Conservation (phyloP, 2,888 invertebrate genomes). For the Sesia apiformis region DNA sequence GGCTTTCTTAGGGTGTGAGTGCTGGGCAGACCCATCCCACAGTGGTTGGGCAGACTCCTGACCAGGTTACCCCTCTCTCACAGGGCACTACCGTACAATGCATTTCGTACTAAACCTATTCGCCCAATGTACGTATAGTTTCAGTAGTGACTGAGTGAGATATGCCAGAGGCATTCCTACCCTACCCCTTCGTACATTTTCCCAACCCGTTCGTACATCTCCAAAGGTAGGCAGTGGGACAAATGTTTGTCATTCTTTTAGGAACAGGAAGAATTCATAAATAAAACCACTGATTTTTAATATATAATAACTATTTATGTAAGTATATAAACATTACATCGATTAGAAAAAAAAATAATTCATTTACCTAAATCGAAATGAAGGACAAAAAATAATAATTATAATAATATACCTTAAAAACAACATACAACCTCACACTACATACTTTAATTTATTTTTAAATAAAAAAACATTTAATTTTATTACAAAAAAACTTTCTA, state of each 20-base stretch:
- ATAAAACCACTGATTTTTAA: slow-evolving; percentile 59
- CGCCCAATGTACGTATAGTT: no score
- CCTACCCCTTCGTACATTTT: no score
- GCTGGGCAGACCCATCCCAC: no score
- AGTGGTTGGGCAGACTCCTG: no score
- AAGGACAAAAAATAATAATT: slow-evolving; percentile 31
- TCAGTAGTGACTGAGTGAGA: no score
- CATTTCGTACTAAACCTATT: no score
- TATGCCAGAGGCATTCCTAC: no score
- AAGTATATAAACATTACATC: slow-evolving; percentile 73
- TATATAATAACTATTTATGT: slow-evolving; percentile 75
- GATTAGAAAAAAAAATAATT: slow-evolving; percentile 67
- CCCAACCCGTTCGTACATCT: no score
- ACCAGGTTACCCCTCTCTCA: no score
- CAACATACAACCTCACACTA: slow-evolving; percentile 70
- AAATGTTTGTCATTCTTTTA: neutral
- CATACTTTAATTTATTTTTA: slow-evolving; percentile 30
- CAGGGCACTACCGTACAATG: no score
- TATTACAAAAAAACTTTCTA: neutral
- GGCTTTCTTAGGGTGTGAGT: no score
- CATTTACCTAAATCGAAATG: slow-evolving; percentile 64
- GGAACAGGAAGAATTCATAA: slow-evolving; percentile 10
- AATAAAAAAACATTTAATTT: neutral
- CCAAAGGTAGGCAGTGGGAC: no score
- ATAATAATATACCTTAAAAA: slow-evolving; percentile 46